Base-by-base conservation (phyloP, 2,888 invertebrate species). In the Leucania comma region DNA sequence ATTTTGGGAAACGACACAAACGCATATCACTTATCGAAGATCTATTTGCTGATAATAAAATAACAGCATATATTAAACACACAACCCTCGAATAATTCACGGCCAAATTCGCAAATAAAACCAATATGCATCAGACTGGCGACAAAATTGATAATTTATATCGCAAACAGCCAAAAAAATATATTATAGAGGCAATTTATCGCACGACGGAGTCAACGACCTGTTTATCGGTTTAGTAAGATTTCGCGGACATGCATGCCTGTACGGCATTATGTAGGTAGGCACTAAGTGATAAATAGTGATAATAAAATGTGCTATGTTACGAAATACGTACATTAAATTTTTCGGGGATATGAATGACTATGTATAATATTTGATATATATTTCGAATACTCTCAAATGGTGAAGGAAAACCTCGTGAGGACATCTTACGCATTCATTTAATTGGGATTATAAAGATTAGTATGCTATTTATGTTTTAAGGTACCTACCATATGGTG, bases 201-300 rank as follows among this genome's bases (percentile, higher is more conserved):
- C 94, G 93, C 92, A 63, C 53, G 78, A 54, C 81, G 73, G 81
- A 86, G 93, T 95, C 94, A 93, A 92, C 85, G 94, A 93, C 91
- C 94, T 87, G 84, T 88, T 94, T 95, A 95, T 94, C 94, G 90
- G 83, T 89, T 92, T 88, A 86, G 89, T 89, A 86, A 92, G 89
- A 91, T 91, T 94, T 92, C 81, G 84, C 84, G 89, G 88, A 88
- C 89, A 87, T 89, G 88, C 89, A 89, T 82, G 87, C 84, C 82
- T 82, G 82, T 74, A 72, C 68, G 68, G 81, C 72, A 83, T 83
- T 83, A 80, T 75, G 66, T 75, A 72, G 74, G 68, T 68, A 79
- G 73, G 75, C 80, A 81, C 73, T 67, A 75, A 61, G 76, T 84
- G 88, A 90, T 90, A 89, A 91, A 78, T 82, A 71, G 78, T 81